Conservation (phyloP, 2,113 vertebrate species). For the Glaucidium brasilianum region DNA sequence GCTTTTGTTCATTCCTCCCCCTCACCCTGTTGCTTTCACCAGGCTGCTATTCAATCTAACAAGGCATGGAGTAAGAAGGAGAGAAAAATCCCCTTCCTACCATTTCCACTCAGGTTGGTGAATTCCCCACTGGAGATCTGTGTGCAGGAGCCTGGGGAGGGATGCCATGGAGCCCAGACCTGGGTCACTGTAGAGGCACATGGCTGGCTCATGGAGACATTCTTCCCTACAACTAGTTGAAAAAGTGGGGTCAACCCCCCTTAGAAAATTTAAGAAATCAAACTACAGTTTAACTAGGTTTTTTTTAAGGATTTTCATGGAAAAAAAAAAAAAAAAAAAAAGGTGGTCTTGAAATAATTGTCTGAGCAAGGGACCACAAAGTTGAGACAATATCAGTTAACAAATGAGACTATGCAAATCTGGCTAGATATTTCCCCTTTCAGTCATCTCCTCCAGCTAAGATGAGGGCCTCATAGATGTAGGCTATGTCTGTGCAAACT, state of each 20-base stretch:
- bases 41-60: not conserved
- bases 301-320: not conserved
- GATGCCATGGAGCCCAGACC: rapidly evolving
- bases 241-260: not conserved
- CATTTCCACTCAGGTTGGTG: not conserved
- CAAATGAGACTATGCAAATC: not conserved
- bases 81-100: not conserved
- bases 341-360: not conserved
- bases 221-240: not conserved
- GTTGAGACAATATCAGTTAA: not conserved
- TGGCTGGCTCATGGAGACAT: not conserved
- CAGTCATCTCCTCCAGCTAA: not conserved
- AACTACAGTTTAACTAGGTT: not conserved
- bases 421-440: not conserved
- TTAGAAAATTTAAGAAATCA: not conserved
- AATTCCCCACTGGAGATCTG: rapidly evolving
- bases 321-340: not conserved
- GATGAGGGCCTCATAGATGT: not conserved
- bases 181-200: not conserved
- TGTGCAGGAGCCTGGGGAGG: not conserved
- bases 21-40: not conserved
- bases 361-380: not conserved
- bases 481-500: not conserved
- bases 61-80: not conserved
- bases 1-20: not conserved